Evolutionary conservation across 1,140 invertebrate species (phyloP), one percentile per base, ranked within the genome.

Genomic region (Trachymyrmex septentrionalis): DNA sequence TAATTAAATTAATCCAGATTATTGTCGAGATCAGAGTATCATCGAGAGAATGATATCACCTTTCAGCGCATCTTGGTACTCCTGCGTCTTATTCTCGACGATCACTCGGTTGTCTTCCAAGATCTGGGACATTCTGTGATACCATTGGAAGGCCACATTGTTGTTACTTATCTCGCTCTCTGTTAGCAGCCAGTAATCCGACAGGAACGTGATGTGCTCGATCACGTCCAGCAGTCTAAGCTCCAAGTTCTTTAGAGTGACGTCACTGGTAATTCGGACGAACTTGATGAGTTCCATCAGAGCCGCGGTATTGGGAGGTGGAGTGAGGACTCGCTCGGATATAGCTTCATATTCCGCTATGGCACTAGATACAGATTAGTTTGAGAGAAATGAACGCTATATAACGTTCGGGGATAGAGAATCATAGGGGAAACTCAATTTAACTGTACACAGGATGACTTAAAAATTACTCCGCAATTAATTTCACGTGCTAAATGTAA

Each of bases 211-310:
- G 9, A 98, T 96, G 77, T 97, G 96, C 57, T 95, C 93, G 93
- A 97, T 91, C 34, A 97, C 97, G 75, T 96, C 95, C 69, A 96
- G 95, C 1, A 99, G 95, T n/a, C 97, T 96, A 50, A 97, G 96
- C 94, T 99, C 97, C 96, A 99, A 97, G 77, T 97, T 96, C 1
- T 96, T 96, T 1, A 98, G 94, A 1, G 97, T 96, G 66, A 96
- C 95, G 24, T 96, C 96, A 93, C 98, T 97, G 0, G 97, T 96
- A 90, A 97, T 97, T 89, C 97, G 96, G 55, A 97, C 97, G 95
- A 97, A 99, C 2, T 96, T 96, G 80, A 98, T 98, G 27, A 99
- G 95, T 50, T 97, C 96, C 97, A 99, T 98, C 75, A 99, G 93
- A 84, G 97, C 97, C 0, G 97, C 97, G 0, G 99, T 99, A 92